Evolutionary conservation across 2,797 vertebrate species (phyloP), one percentile per base, ranked within the genome.

Genomic region (Acrossocheilus fasciatus): DNA sequence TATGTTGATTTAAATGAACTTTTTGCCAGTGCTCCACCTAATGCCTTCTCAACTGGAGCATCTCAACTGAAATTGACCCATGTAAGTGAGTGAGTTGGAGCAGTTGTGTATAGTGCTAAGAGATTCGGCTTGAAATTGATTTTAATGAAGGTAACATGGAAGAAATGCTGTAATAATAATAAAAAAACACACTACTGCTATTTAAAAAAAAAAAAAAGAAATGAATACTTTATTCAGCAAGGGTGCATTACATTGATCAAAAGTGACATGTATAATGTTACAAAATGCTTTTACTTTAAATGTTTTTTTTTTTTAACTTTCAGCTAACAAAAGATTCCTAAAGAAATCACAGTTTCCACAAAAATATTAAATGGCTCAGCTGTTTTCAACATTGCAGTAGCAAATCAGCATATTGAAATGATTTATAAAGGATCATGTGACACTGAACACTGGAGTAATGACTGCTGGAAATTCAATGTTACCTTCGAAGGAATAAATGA

Each of bases 1-100:
- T 77, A 87, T 57, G 57, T 23, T 26, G 23, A 76, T 88, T 74
- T 77, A 86, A 86, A 87, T 86, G 8, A 88, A 83, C 41, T 81
- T 73, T 70, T 39, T 50, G 43, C 64, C 30, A 34, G 64, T 34
- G 14, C 64, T 66, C 64, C 64, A 66, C 62, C 70, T 45, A 26
- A 1, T 74, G 43, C 12, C n/a, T 70, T 70, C 68, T 70, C 6
- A 26, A 43, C 26, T 26, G 43, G 11, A 47, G 70, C 12, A 2
- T 73, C 12, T 74, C 3, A 45, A 26, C 70, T 73, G 23, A 74
- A 74, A 74, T 74, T 50, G 72, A 74, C 43, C 72, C 72, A 17
- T 2, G 14, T 45, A 47, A 30, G 3, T 30, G 14, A 26, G 7
- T 9, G 72, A 47, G 43, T 74, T 26, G 43, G 43, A 74, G 43